phyloP scores from a whole-genome alignment of 2,113 vertebrate species.

The Petrocephalus microphthalmus region DNA sequence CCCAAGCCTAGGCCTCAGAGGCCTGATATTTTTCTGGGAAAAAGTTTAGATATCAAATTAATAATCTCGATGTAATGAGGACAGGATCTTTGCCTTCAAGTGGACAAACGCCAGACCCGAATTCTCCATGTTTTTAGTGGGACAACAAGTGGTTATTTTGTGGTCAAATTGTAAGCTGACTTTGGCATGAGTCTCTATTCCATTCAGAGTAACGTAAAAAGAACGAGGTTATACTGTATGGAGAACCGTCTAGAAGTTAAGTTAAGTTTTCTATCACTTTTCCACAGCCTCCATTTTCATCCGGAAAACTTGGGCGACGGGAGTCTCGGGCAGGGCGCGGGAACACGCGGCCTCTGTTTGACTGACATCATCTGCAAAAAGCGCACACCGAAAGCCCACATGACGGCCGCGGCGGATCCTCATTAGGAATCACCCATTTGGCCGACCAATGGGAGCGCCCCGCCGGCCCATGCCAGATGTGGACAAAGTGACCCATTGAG shows the following conservation, averaged over 20 bases:
- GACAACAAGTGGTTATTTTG: neutral
- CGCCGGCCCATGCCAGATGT: constrained; percentile 54
- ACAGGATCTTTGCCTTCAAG: neutral
- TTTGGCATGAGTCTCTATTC: neutral
- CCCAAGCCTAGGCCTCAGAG: neutral
- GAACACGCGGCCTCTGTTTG: neutral
- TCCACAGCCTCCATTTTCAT: neutral
- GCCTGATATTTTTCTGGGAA: neutral
- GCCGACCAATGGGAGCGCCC: constrained; percentile 57
- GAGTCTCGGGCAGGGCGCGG: neutral
- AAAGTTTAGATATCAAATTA: constrained; percentile 5
- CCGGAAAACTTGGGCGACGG: neutral
- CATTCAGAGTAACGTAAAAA: neutral
- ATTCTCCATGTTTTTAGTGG: neutral
- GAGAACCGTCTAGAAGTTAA: neutral
- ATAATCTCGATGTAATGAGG: neutral
- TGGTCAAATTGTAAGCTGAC: neutral
- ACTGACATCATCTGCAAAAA: neutral
- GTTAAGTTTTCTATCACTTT: neutral
- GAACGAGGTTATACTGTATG: neutral
- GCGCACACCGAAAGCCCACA: neutral
- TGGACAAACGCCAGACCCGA: neutral
- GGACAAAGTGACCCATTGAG: constrained; percentile 72
- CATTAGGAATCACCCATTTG: constrained; percentile 34
- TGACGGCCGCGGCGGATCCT: neutral